These are phyloP conservation scores for Bucorvus abyssinicus DNA, from an alignment of 2,797 vertebrate genomes.

Conservation along the genomic window DNA sequence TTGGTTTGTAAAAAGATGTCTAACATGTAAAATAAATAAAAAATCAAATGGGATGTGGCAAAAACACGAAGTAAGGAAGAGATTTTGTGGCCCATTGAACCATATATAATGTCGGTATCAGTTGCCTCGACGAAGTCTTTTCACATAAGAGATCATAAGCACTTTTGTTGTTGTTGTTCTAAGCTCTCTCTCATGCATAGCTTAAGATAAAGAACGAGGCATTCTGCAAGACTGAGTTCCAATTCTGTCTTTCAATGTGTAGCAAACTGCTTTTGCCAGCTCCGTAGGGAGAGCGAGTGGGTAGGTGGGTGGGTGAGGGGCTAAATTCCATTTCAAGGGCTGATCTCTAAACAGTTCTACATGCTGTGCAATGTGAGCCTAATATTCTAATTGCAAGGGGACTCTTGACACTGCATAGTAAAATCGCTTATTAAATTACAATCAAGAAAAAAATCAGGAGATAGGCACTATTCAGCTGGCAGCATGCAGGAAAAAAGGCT, in stretches of 20 bases:
- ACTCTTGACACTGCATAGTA: slow-evolving; percentile 8
- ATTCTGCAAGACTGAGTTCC: background rate
- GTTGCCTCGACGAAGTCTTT: background rate
- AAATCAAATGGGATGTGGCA: background rate
- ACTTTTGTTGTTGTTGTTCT: background rate
- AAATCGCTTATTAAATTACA: slow-evolving; percentile 64
- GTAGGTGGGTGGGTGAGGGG: background rate
- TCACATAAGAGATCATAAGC: background rate
- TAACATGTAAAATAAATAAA: background rate
- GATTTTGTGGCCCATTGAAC: background rate
- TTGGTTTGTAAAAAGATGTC: background rate
- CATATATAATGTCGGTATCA: background rate
- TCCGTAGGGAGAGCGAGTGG: background rate
- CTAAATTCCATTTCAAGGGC: slow-evolving; percentile 48
- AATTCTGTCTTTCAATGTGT: background rate
- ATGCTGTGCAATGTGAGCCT: slow-evolving; percentile 34
- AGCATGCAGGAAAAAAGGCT: slow-evolving; percentile 19
- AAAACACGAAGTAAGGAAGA: background rate
- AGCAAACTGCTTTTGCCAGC: background rate
- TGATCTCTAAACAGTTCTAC: slow-evolving; percentile 27
- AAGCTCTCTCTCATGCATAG: background rate
- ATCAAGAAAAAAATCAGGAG: slow-evolving; percentile 47
- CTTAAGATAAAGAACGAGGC: background rate
- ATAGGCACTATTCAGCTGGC: slow-evolving; percentile 29
- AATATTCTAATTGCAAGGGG: slow-evolving; percentile 39